phyloP scores from a whole-genome alignment of 1,140 invertebrate genomes.

The Drosophila triauraria region DNA sequence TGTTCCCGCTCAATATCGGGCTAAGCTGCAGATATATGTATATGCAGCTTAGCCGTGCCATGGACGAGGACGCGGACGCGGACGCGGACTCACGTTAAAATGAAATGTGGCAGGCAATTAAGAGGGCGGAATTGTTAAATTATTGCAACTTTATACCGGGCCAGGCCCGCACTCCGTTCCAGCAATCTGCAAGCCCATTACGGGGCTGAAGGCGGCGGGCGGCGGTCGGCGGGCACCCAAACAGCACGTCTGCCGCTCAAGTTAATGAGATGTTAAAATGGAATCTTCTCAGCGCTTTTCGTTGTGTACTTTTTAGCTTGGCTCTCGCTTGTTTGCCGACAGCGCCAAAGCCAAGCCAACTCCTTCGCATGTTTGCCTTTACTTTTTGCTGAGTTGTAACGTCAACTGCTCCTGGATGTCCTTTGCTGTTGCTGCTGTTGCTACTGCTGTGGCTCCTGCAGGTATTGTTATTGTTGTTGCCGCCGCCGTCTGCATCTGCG shows the following conservation, averaged over 20 bases:
- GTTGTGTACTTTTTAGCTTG: slow-evolving; percentile 49
- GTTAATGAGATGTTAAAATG: slow-evolving; percentile 85
- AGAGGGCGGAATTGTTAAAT: slow-evolving; percentile 83
- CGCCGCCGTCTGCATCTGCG: slow-evolving; percentile 49
- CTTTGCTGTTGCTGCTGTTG: slow-evolving; percentile 15
- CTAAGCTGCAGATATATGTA: slow-evolving; percentile 6
- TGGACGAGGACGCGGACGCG: background rate
- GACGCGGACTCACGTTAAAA: slow-evolving; percentile 57
- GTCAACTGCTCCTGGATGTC: slow-evolving; percentile 53
- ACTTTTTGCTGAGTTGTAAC: slow-evolving; percentile 60
- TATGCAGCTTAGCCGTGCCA: background rate
- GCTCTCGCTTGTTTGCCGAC: slow-evolving; percentile 40
- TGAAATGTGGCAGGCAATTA: slow-evolving; percentile 84
- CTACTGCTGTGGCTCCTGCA: slow-evolving; percentile 2
- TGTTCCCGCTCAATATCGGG: slow-evolving; percentile 2
- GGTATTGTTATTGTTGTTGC: slow-evolving; percentile 9
- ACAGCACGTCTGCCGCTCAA: slow-evolving; percentile 67
- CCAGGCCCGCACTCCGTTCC: background rate
- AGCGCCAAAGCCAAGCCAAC: slow-evolving; percentile 35
- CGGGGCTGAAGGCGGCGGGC: too few relatives aligned
- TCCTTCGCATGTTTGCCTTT: slow-evolving; percentile 50
- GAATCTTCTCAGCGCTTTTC: slow-evolving; percentile 56
- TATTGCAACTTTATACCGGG: slow-evolving; percentile 69
- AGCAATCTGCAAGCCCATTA: slow-evolving; percentile 17
- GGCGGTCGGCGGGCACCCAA: slow-evolving; percentile 28